Evolutionary conservation across 2,888 invertebrate genomes (phyloP), one percentile per base, ranked within the genome.

Genomic region (Cynaeus angustus): DNA sequence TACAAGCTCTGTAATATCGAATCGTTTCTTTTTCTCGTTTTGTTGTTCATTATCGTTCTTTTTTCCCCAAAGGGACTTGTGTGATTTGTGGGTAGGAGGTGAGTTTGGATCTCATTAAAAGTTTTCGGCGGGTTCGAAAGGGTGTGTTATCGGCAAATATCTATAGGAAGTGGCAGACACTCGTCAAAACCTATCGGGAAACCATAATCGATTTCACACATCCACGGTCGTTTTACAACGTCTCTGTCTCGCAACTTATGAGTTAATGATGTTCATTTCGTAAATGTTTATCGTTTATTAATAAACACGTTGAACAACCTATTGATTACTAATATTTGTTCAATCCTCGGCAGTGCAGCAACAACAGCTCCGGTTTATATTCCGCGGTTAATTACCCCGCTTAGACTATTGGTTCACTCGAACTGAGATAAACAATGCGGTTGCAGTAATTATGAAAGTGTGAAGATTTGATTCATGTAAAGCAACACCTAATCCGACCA

Each of bases 31-130:
- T 53, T 53, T 37, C 16, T 28, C 56, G 41, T 38, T 56, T 41
- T 56, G 41, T 56, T 26, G 41, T 50, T 50, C 9, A 50, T 50
- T 50, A 50, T 38, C 26, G 56, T 7, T 56, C 41, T 8, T 41
- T 26, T n/a, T 10, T 56, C 38, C 55, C 46, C 3, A 13, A 41
- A 55, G 37, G 55, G 56, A 21, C 56, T 13, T 4, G 12, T 56
- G 43, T 43, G 43, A 56, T 43, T 59, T 59, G 59, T 46, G 59
- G 30, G 33, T 6, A 21, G 26, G 13, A 43, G 56, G 59, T 59
- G 46, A 46, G 46, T 59, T 46, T 14, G 33, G 59, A 59, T 46
- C 59, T 59, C 59, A 59, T 59, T 59, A 59, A 59, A 59, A 59
- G 59, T 59, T 59, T 59, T 21, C 28, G 30, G 13, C 43, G 12